These are phyloP conservation scores for Drosophila quasianomalipes DNA, from an alignment of 2,888 invertebrate genomes.

Conservation along the genomic window DNA sequence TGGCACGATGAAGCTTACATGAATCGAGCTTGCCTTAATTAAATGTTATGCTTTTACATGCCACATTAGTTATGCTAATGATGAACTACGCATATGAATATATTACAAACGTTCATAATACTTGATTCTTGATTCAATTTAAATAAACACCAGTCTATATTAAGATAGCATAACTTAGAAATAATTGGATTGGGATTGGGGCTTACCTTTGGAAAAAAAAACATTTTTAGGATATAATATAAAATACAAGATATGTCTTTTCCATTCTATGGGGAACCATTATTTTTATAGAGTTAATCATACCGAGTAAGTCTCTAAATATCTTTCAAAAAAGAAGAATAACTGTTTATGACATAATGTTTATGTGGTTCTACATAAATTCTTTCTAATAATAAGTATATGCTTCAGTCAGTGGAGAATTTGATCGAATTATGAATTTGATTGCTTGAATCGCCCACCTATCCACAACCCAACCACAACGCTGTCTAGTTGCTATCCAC, in stretches of 20 bases:
- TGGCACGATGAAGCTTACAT: conserved; percentile 40
- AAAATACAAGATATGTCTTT: not conserved
- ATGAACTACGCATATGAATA: not conserved
- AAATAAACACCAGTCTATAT: conserved; percentile 5
- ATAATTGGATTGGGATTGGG: not conserved
- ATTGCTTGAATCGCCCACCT: not conserved
- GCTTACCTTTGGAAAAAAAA: not conserved
- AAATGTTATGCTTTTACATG: conserved; percentile 3
- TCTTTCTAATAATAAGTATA: not conserved
- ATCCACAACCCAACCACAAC: conserved; percentile 49
- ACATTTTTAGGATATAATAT: not conserved
- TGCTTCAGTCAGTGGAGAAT: not conserved
- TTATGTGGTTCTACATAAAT: not conserved
- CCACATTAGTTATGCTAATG: conserved; percentile 21
- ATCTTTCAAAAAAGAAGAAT: not conserved
- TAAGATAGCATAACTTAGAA: not conserved
- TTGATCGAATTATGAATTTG: not conserved
- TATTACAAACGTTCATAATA: not conserved
- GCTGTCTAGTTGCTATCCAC: conserved; percentile 42
- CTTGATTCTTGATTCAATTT: not conserved
- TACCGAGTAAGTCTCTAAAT: not conserved
- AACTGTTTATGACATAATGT: not conserved
- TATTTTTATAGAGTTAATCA: not conserved
- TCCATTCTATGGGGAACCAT: too few relatives aligned
- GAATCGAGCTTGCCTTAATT: not conserved